phyloP scores from a whole-genome alignment of 2,797 vertebrate species.

The Gambusia yucatana region DNA sequence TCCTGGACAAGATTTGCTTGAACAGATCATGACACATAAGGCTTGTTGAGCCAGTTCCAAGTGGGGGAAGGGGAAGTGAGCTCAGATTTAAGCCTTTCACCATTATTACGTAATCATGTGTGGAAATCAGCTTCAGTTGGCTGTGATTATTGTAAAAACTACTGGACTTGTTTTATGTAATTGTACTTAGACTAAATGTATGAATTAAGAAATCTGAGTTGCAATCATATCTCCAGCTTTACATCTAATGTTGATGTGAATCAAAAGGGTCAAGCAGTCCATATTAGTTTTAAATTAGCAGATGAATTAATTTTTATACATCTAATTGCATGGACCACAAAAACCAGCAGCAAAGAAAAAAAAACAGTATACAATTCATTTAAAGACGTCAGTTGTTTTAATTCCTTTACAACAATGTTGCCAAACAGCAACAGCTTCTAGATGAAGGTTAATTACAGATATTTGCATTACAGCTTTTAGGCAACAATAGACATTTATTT shows the following conservation, averaged over 20 bases:
- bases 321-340: neutral
- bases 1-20: neutral
- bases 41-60: neutral
- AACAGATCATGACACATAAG: conserved; percentile 4
- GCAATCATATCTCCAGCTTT: neutral
- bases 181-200: neutral
- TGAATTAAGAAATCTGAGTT: neutral
- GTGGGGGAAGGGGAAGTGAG: neutral
- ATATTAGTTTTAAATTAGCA: neutral
- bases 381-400: neutral
- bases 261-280: neutral
- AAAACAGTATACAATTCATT: neutral
- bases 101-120: neutral
- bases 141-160: conserved; percentile 2
- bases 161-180: neutral
- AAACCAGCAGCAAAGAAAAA: neutral
- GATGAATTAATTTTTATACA: neutral
- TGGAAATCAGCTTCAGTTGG: neutral
- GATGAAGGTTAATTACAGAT: neutral
- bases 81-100: neutral
- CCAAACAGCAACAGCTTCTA: neutral
- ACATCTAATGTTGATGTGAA: neutral
- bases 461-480: neutral
- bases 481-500: neutral
- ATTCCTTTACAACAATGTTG: neutral